Evolutionary conservation across 2,888 invertebrate species (phyloP), one percentile per base, ranked within the genome.

Genomic region (Sclerodermus sp.): DNA sequence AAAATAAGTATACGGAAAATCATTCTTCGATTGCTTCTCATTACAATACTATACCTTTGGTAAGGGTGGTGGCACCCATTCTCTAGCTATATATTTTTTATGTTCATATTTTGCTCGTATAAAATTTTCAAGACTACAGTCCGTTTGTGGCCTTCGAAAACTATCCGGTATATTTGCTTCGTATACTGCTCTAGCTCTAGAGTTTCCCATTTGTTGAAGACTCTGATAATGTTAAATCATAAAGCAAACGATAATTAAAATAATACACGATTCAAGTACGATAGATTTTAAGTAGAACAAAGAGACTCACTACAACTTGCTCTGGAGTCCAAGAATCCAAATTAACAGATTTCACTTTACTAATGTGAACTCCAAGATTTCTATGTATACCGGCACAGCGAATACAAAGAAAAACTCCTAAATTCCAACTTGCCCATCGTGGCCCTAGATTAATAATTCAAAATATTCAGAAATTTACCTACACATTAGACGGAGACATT

Each of bases 361-460:
- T 98, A 81, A 99, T 96, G 80, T 99, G 98, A 9, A 98, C 97
- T 39, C 99, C 99, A 42, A 99, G 85, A 80, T 98, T 98, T 57
- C 99, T 87, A 81, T 99, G 99, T 73, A 99, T 97, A 16, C 98
- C 98, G 12, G 99, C 99, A 81, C 99, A 99, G 47, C 98, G 87
- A 76, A 99, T 99, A 80, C 99, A 99, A 44, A 99, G 82, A 79
- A 99, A 99, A 68, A 99, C 91, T 37, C 99, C 99, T 60, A 99
- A 82, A 80, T 99, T 99, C 96, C 97, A 99, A 60, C 96, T 96
- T 42, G 98, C 97, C 98, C 98, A 99, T 79, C 99, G 86, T 50
- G 99, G 99, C 78, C 98, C 96, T 96, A 42, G 29, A 1, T 16
- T n/a, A n/a, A n/a, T n/a, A n/a, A n/a, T n/a, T n/a, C n/a, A n/a